phyloP scores from a whole-genome alignment of 1,140 invertebrate genomes.

The Chrysopa pallens region DNA sequence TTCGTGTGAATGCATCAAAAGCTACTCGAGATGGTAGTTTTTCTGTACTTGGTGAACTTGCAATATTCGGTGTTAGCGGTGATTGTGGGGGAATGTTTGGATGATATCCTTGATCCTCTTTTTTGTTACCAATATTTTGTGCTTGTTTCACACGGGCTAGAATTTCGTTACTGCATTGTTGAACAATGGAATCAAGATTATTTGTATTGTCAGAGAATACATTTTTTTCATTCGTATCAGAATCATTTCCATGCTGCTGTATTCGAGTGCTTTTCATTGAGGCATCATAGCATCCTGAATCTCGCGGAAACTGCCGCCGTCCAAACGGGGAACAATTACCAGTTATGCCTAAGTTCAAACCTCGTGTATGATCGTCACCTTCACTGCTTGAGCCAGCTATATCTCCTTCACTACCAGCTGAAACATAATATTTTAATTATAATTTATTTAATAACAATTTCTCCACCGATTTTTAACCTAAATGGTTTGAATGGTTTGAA shows the following conservation, averaged over 20 bases:
- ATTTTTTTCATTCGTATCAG: conserved; percentile 26
- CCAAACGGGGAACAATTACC: conserved; percentile 40
- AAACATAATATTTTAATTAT: conserved; percentile 10
- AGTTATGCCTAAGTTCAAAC: conserved; percentile 7
- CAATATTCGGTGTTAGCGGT: no score
- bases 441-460: background rate
- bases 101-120: conserved; percentile 22
- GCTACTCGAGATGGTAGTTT: conserved; percentile 13
- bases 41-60: conserved; percentile 5
- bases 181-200: conserved; percentile 32
- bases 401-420: conserved; percentile 46
- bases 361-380: conserved; percentile 34
- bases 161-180: conserved; percentile 35
- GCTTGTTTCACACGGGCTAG: conserved; percentile 29
- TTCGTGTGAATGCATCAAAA: conserved; percentile 24
- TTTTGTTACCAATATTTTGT: conserved; percentile 7
- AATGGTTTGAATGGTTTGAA: no score
- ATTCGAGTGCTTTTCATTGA: conserved; percentile 26
- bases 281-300: conserved; percentile 62
- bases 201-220: conserved; percentile 27
- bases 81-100: conserved; percentile 23
- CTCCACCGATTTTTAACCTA: background rate
- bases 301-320: conserved; percentile 52
- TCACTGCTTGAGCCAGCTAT: conserved; percentile 56
- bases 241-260: conserved; percentile 20